Base-by-base conservation (phyloP, 1,140 invertebrate species). In the Paraescarpia echinospica region DNA sequence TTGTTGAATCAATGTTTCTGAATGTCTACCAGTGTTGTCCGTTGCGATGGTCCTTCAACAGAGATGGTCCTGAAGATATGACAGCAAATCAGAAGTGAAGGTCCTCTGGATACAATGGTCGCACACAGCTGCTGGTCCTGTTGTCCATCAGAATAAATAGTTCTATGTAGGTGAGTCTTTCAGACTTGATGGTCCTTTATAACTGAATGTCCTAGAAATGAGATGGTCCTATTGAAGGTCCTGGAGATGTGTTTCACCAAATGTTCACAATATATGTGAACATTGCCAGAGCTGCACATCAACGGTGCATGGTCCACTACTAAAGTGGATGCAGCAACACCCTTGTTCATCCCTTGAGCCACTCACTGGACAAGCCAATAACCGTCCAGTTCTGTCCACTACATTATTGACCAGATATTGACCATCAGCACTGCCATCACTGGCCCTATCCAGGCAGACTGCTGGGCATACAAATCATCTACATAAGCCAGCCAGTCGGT, bases 371-470 rank as follows among this genome's bases (percentile, higher is more conserved):
- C 59, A 77, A 77, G 59, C 59, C 59, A 77, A 31, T 27, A 27
- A 77, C 41, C 59, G 22, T 77, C 59, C 59, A 77, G 1, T 77
- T 18, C 27, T 31, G 18, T 27, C 59, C 22, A 77, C 4, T 77
- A 77, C 59, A 77, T 77, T 77, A 77, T 77, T 77, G 59, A 77
- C 59, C 59, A 77, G 59, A 77, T 77, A 77, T 77, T 77, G 59
- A 77, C 59, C 59, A 77, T 31, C 14, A 31, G 2, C 59, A 77
- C 59, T 77, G 59, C 27, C 12, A 27, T 12, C 41, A 41, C 41
- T n/a, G n/a, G n/a, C n/a, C n/a, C n/a, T 51, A 18, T 51, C 48
- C 48, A 51, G 18, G 22, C 59, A 14, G 59, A 77, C 59, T 18
- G 27, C 59, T 77, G 59, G 59, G 59, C 22, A 77, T 22, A 77